Evolutionary conservation across 2,113 vertebrate genomes (phyloP).

Genomic region (Gnathonemus longibarbis): DNA sequence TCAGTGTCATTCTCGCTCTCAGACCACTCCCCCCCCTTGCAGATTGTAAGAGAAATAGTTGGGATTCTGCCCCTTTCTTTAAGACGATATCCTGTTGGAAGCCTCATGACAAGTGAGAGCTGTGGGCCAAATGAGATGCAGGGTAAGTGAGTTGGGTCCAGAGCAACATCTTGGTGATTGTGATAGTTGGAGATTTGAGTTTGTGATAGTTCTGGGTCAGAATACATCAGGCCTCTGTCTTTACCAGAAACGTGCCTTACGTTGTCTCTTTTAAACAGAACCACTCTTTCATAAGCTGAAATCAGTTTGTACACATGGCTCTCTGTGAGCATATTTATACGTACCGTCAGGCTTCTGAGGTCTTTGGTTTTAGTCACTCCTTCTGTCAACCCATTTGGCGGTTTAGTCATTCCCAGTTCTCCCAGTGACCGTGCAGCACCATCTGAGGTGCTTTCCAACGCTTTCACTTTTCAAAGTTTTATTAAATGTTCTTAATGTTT

Average conservation of each 20-base stretch:
- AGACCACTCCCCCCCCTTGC: too few relatives aligned
- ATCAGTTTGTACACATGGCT: background rate
- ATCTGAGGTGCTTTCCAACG: background rate
- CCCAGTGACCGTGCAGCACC: background rate
- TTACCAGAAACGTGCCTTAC: constrained; percentile 14
- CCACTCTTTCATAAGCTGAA: background rate
- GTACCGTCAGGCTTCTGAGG: background rate
- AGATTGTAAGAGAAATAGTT: background rate
- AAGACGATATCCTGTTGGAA: background rate
- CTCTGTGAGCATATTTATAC: background rate
- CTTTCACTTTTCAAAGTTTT: background rate
- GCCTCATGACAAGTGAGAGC: constrained; percentile 55
- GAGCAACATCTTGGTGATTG: background rate
- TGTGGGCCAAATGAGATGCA: too few relatives aligned
- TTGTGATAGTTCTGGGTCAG: background rate
- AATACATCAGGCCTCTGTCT: background rate
- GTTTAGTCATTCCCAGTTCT: background rate
- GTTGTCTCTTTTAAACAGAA: background rate
- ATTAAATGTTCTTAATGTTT: background rate
- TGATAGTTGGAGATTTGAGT: background rate
- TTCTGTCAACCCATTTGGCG: background rate
- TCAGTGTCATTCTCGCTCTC: background rate
- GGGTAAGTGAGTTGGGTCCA: background rate
- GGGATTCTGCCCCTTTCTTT: background rate
- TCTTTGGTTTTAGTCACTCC: background rate